A percentile compares a stretch with the other conserved stretches of the same genome.
phyloP scores from a whole-genome alignment of 1,140 invertebrate species.

The Cardiocondyla obscurior region DNA sequence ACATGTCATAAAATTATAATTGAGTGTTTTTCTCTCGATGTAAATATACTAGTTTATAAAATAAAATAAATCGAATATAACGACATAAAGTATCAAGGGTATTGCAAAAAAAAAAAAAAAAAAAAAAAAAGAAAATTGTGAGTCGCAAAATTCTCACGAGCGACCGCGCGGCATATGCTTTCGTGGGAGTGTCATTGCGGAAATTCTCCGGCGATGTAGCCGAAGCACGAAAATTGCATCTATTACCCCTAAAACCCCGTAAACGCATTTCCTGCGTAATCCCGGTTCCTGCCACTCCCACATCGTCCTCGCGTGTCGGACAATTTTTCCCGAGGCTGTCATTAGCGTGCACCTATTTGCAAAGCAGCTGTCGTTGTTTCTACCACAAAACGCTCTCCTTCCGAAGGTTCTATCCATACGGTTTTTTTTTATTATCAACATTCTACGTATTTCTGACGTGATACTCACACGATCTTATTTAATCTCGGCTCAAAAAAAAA shows the following conservation, averaged over 20 bases:
- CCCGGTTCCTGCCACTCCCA: conserved; percentile 1
- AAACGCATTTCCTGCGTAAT: conserved; percentile 46
- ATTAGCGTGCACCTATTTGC: conserved; percentile 34
- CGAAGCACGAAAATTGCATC: conserved; percentile 33
- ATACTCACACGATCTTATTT: neutral
- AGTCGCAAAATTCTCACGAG: conserved; percentile 13
- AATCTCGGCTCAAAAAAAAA: neutral
- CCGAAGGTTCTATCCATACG: no score
- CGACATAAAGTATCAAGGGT: no score
- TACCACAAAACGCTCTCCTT: neutral
- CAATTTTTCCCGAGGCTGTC: conserved; percentile 24
- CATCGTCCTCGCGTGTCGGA: conserved; percentile 29
- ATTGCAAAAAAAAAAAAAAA: no score
- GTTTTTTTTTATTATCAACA: neutral
- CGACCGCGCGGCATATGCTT: neutral
- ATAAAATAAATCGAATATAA: neutral
- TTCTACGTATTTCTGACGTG: neutral
- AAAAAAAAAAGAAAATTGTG: no score
- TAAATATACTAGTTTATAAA: neutral
- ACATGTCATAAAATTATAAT: no score
- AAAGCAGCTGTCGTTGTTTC: conserved; percentile 25
- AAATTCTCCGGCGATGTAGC: conserved; percentile 28
- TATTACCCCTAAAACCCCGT: conserved; percentile 29
- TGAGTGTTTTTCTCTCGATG: no score
- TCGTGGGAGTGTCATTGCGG: neutral